Base-by-base conservation (phyloP, 2,888 invertebrate genomes). In the Drosophila parthenogenetica region DNA sequence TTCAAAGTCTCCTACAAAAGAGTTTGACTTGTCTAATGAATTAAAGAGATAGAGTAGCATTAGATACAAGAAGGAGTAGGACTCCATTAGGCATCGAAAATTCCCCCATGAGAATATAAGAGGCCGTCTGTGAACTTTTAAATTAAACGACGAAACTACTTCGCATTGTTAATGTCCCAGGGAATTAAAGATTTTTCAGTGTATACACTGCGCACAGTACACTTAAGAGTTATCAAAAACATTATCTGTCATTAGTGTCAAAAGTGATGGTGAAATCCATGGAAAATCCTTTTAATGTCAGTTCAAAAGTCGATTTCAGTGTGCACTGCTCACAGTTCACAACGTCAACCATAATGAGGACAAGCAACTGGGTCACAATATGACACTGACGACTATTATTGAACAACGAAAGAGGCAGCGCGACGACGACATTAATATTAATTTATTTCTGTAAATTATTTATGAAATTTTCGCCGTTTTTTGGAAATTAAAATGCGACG, bases 221-320 rank as follows among this genome's bases (percentile, higher is more conserved):
- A 29, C 29, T 29, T 29, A 29, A 29, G 29, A 25, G 43, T 37
- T 39, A 39, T 14, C 19, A 45, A 45, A 66, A 60, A 58, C 74
- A 79, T 72, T 85, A 86, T 86, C 69, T 77, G 68, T 82, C 88
- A 86, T 83, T 86, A 86, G 77, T 86, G 83, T 84, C 83, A 86
- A 62, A 77, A 60, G 49, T 77, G 63, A 60, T 63, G 64, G 42
- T 35, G 10, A 55, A 55, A 55, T 25, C 54, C 54, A 42, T n/a
- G 8, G 57, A 37, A 75, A 77, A 88, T 73, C 80, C 88, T 82
- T 84, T 84, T 75, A 88, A 64, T 55, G 80, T 68, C 79, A 29
- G 49, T 49, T 57, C 55, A 57, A 35, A 69, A 81, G 74, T 83
- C 80, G 69, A 75, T 79, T 29, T 29, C 35, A 35, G 13, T 42